Evolutionary conservation across 1,140 invertebrate species (phyloP).

Genomic region (Drosophila erecta): DNA sequence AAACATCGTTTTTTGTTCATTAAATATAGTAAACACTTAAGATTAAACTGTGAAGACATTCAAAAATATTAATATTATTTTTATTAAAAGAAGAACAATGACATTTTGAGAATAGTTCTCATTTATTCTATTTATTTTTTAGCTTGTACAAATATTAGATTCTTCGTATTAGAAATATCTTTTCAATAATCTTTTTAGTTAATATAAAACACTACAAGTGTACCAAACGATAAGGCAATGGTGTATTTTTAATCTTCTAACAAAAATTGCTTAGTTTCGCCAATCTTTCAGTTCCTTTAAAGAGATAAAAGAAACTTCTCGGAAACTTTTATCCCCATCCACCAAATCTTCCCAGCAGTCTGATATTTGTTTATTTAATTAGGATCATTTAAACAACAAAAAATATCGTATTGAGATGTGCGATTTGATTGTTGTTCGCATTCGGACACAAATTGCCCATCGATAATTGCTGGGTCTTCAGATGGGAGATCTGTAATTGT

Average conservation of each 20-base stretch:
- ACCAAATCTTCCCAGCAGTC: neutral
- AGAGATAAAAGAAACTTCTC: slow-evolving; percentile 3
- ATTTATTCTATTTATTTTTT: too few relatives aligned
- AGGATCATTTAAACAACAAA: neutral
- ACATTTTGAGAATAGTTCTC: too few relatives aligned
- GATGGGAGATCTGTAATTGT: slow-evolving; percentile 3
- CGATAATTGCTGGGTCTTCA: slow-evolving; percentile 5
- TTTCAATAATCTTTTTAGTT: neutral
- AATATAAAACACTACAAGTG: neutral
- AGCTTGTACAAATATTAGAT: too few relatives aligned
- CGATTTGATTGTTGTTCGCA: slow-evolving; percentile 4
- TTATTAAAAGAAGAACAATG: too few relatives aligned
- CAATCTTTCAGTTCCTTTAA: neutral
- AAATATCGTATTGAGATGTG: neutral
- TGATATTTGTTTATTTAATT: slow-evolving; percentile 7
- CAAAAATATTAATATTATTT: too few relatives aligned
- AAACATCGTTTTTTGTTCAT: neutral
- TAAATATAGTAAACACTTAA: neutral
- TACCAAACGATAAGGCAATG: neutral
- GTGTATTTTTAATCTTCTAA: neutral
- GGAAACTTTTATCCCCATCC: neutral
- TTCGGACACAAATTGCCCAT: slow-evolving; percentile 13
- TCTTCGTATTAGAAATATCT: neutral
- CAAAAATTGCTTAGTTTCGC: neutral
- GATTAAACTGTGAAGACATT: neutral